Conservation (phyloP, 2,888 invertebrate species). For the Hypsopygia costalis region DNA sequence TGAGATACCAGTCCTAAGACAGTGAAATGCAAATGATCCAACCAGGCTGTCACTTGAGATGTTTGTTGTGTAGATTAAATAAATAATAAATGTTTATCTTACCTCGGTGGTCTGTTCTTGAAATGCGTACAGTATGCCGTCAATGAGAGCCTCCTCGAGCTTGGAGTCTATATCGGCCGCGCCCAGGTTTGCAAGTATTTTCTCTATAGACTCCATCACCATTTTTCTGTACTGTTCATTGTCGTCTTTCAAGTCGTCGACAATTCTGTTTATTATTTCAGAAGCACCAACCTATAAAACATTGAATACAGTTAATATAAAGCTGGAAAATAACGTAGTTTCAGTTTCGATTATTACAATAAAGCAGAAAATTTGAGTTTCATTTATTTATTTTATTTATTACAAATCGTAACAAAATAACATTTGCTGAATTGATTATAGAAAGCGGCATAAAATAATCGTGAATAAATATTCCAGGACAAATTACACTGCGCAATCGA, state of each 20-base stretch:
- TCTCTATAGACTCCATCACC: constrained; percentile 99
- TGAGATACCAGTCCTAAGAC: too few relatives aligned
- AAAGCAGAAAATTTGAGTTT: too few relatives aligned
- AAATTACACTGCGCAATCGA: too few relatives aligned
- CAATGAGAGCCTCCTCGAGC: constrained; percentile 98
- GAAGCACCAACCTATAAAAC: constrained; percentile 93
- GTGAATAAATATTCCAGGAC: too few relatives aligned
- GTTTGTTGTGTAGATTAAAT: not conserved
- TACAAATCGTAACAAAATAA: too few relatives aligned
- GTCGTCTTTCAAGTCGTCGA: constrained; percentile 99
- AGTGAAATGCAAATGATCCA: too few relatives aligned
- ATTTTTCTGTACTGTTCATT: constrained; percentile 99
- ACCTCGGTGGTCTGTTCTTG: constrained; percentile 99
- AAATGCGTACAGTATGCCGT: constrained; percentile 99
- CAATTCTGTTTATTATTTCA: constrained; percentile 98
- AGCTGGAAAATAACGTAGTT: too few relatives aligned
- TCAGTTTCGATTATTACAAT: too few relatives aligned
- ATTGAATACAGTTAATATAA: constrained; percentile 1
- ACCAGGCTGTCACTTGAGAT: not conserved
- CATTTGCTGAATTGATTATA: too few relatives aligned
- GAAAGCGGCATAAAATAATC: too few relatives aligned
- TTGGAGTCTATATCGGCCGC: constrained; percentile 99
- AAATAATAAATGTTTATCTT: constrained; percentile 17
- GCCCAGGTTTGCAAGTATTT: constrained; percentile 98
- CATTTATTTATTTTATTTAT: too few relatives aligned